phyloP scores from a whole-genome alignment of 2,113 vertebrate species.

The Syrrhaptes paradoxus region DNA sequence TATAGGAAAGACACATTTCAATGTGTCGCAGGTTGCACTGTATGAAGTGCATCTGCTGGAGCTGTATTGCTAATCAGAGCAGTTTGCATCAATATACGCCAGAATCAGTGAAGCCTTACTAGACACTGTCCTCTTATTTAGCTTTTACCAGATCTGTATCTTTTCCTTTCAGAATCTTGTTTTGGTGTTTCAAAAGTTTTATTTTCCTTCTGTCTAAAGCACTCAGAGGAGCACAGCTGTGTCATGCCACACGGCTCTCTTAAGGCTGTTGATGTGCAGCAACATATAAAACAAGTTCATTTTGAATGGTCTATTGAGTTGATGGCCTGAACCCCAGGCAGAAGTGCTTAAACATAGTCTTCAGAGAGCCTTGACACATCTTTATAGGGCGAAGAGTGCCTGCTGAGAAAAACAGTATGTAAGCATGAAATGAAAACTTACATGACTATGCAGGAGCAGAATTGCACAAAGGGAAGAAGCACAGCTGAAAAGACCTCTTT shows the following conservation, averaged over 20 bases:
- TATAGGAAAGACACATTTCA: background rate
- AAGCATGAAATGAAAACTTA: background rate
- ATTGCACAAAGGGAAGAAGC: background rate
- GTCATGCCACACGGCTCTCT: background rate
- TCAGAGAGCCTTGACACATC: background rate
- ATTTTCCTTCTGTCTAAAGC: background rate
- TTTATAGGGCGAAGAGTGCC: background rate
- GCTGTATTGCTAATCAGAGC: background rate
- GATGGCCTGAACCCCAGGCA: background rate
- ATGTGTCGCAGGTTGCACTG: fast-evolving
- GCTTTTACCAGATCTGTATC: background rate
- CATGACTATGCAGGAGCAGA: background rate
- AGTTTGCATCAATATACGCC: background rate
- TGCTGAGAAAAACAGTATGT: background rate
- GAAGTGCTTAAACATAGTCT: background rate
- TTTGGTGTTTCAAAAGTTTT: background rate
- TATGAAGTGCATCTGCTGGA: background rate
- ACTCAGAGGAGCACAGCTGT: background rate
- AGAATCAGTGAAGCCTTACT: background rate
- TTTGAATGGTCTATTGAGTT: background rate
- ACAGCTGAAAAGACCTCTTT: background rate
- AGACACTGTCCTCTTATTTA: background rate
- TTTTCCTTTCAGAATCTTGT: background rate
- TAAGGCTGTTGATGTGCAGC: background rate
- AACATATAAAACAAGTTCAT: background rate